phyloP scores from a whole-genome alignment of 2,113 vertebrate genomes.

The Cynocephalus volans region DNA sequence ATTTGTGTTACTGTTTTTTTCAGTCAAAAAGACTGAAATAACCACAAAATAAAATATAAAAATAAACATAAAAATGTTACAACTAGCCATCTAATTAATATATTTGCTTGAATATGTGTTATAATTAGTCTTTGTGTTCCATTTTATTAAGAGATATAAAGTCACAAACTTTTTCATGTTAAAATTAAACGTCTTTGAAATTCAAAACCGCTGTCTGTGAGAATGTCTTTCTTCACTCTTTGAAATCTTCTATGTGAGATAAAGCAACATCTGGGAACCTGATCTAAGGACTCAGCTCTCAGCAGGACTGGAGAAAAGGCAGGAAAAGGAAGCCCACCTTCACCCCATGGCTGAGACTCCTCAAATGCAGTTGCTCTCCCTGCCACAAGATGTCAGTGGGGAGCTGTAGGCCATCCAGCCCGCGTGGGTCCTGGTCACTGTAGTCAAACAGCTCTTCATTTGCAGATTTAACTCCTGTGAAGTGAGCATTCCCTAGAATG shows the following conservation, averaged over 20 bases:
- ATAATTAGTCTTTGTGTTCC: background rate
- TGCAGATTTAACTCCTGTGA: background rate
- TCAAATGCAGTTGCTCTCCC: background rate
- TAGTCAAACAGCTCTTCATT: background rate
- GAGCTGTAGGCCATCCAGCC: background rate
- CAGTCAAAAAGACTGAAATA: background rate
- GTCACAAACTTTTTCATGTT: background rate
- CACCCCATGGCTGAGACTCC: rapidly evolving
- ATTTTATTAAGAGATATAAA: background rate
- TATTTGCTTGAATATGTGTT: background rate
- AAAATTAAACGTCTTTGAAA: background rate
- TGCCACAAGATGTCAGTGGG: background rate
- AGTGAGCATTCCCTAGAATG: no score
- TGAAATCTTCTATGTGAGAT: background rate
- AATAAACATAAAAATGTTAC: background rate
- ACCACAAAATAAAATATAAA: background rate
- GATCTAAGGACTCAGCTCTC: background rate
- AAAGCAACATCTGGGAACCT: background rate
- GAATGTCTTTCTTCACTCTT: background rate
- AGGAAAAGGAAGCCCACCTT: no score
- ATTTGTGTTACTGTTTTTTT: background rate
- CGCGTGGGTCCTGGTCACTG: no score
- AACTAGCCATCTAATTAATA: background rate
- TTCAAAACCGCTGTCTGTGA: background rate
- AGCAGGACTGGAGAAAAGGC: rapidly evolving